Percentiles rank a stretch among this genome's conserved stretches.
phyloP scores from a whole-genome alignment of 2,113 vertebrate species.

The Grantiella picta region DNA sequence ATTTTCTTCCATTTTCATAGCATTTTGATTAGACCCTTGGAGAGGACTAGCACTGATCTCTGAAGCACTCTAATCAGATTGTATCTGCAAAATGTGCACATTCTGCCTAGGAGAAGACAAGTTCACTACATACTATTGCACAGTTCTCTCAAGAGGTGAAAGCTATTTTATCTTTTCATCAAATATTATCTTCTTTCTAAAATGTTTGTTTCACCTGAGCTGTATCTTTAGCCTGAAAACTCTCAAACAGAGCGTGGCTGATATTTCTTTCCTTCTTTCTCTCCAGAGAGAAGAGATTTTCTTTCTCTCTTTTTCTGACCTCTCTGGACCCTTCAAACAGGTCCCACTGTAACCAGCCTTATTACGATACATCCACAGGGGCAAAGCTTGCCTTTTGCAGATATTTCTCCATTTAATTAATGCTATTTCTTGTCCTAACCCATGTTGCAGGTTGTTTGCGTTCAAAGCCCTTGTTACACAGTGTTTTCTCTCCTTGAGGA shows the following conservation, averaged over 20 bases:
- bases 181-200: constrained; percentile 18
- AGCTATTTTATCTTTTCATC: constrained; percentile 24
- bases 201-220: constrained; percentile 10
- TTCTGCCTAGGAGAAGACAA: not conserved
- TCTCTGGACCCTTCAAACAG: not conserved
- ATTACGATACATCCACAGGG: accelerated
- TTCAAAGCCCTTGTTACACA: not conserved
- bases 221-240: not conserved
- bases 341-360: not conserved
- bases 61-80: not conserved
- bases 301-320: not conserved
- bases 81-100: not conserved
- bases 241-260: not conserved
- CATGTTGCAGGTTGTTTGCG: not conserved
- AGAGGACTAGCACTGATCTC: not conserved
- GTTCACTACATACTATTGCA: not conserved
- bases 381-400: not conserved
- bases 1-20: not conserved
- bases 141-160: not conserved
- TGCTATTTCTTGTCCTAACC: not conserved
- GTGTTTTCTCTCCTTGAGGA: not conserved
- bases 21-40: constrained; percentile 41
- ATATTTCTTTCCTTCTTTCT: not conserved
- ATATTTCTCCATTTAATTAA: not conserved
- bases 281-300: not conserved